Percentiles rank a stretch among this genome's conserved stretches.
Conservation (phyloP, 2,888 invertebrate species). For the Dynastes hyllus region DNA sequence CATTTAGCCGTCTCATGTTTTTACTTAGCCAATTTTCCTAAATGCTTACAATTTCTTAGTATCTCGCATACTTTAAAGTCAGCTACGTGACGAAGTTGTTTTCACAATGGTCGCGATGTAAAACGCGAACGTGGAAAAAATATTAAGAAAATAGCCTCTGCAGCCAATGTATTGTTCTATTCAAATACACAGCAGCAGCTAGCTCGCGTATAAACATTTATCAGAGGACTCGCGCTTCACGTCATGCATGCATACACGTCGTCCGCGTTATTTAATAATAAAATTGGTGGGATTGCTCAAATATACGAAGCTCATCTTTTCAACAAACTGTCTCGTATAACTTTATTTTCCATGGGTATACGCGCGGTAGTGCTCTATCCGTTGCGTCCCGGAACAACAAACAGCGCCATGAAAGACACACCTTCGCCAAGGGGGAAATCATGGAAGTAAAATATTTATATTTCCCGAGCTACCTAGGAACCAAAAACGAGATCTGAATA, state of each 20-base stretch:
- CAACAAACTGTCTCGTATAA: constrained; percentile 46
- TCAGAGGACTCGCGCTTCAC: background rate
- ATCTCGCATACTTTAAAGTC: constrained; percentile 15
- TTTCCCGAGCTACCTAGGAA: constrained; percentile 55
- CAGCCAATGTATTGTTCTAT: constrained; percentile 17
- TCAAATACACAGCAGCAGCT: constrained; percentile 30
- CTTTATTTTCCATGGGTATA: constrained; percentile 26
- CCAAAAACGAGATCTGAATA: constrained; percentile 61
- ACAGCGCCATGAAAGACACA: constrained; percentile 36
- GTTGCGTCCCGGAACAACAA: constrained; percentile 30
- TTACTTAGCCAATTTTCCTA: constrained; percentile 38
- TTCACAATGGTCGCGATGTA: constrained; percentile 28
- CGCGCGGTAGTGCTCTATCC: background rate
- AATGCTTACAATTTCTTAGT: constrained; percentile 35
- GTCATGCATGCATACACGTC: constrained; percentile 20
- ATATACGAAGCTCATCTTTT: constrained; percentile 43
- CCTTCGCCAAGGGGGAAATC: constrained; percentile 63
- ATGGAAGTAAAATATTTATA: constrained; percentile 64
- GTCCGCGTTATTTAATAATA: constrained; percentile 38
- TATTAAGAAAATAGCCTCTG: constrained; percentile 30
- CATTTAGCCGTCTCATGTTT: constrained; percentile 21
- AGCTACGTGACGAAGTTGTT: constrained; percentile 15
- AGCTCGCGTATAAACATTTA: constrained; percentile 2
- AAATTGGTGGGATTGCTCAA: constrained; percentile 45
- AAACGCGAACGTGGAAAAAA: constrained; percentile 38